Percentiles rank a stretch among this genome's conserved stretches.
Conservation (phyloP, 2,797 vertebrate species). For the Amazona finschi region DNA sequence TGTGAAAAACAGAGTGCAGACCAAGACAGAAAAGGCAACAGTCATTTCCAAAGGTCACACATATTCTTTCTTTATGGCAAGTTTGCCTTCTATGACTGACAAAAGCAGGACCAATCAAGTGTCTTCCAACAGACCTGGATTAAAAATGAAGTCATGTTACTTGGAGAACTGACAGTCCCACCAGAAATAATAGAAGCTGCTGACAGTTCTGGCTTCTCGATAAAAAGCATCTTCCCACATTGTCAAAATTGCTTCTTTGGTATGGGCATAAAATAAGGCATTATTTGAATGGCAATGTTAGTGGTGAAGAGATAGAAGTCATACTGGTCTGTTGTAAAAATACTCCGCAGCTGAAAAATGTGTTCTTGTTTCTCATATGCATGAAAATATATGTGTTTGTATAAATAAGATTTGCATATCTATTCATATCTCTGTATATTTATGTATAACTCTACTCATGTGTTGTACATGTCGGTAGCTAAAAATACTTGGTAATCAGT, state of each 20-base stretch:
- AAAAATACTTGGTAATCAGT: not conserved
- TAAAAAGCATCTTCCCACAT: not conserved
- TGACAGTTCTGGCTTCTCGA: conserved; percentile 17
- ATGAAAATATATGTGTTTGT: not conserved
- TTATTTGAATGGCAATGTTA: conserved; percentile 12
- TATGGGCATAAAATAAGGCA: not conserved
- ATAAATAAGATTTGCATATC: not conserved
- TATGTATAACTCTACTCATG: not conserved
- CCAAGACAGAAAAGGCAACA: not conserved
- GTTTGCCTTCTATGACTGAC: not conserved
- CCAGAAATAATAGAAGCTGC: conserved; percentile 36
- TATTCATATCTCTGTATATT: not conserved
- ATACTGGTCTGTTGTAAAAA: not conserved
- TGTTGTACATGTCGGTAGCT: not conserved
- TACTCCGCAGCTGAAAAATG: not conserved
- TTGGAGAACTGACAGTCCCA: conserved; percentile 38
- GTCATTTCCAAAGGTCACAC: not conserved
- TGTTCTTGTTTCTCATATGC: not conserved
- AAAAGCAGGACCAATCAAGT: not conserved
- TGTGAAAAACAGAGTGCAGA: not conserved
- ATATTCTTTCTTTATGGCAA: not conserved
- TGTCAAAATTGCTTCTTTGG: not conserved
- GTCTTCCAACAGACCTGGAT: conserved; percentile 1
- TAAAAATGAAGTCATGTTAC: conserved; percentile 37
- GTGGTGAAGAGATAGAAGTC: not conserved